Conservation (phyloP, 2,113 vertebrate species). For the Tor tambroides region DNA sequence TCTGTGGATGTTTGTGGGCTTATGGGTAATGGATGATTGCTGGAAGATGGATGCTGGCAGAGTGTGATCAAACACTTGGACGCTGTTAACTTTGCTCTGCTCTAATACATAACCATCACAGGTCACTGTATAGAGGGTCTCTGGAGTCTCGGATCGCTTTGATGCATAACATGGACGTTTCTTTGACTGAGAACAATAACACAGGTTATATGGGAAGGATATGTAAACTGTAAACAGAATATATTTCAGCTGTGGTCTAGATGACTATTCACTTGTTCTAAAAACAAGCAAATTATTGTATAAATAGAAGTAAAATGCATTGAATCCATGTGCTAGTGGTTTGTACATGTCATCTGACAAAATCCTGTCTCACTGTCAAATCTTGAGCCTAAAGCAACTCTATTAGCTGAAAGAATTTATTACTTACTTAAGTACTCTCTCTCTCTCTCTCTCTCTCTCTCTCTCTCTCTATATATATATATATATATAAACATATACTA, state of each 20-base stretch:
- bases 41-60: background rate
- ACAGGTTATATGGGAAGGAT: background rate
- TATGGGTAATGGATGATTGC: conserved; percentile 27
- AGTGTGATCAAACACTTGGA: conserved; percentile 22
- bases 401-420: background rate
- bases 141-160: background rate
- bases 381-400: background rate
- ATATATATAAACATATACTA: no score
- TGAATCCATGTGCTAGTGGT: background rate
- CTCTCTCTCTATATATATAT: no score
- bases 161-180: background rate
- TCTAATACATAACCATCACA: conserved; percentile 27
- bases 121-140: background rate
- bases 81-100: background rate
- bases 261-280: background rate
- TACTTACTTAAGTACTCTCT: no score
- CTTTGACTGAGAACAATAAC: background rate
- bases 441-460: no score
- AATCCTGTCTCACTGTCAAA: background rate
- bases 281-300: background rate
- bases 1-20: conserved; percentile 12
- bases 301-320: background rate
- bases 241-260: background rate
- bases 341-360: background rate
- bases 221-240: background rate